phyloP scores from a whole-genome alignment of 2,888 invertebrate genomes.

The Ornithoptera priamus region DNA sequence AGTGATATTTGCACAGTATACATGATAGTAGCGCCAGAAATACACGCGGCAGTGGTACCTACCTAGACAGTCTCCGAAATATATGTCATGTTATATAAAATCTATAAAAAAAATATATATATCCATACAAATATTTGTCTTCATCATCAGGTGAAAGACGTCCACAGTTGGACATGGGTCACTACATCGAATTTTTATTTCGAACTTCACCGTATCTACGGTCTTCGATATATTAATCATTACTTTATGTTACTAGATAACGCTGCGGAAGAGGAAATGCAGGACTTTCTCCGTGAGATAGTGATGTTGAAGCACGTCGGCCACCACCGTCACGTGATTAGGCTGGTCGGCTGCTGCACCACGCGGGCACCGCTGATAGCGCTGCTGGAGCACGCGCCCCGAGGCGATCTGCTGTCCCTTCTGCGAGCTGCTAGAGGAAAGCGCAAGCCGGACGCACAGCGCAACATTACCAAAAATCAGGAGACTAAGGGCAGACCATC shows the following conservation, averaged over 20 bases:
- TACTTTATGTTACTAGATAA: constrained; percentile 56
- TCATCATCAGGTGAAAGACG: no score
- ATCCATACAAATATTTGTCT: no score
- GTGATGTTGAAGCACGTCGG: constrained; percentile 88
- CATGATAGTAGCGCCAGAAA: no score
- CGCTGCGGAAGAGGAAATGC: constrained; percentile 79
- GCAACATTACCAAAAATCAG: constrained; percentile 69
- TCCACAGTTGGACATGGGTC: no score
- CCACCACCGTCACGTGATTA: constrained; percentile 87
- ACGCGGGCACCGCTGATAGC: constrained; percentile 84
- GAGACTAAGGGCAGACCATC: constrained; percentile 64
- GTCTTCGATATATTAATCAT: no score
- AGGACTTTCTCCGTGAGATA: constrained; percentile 89
- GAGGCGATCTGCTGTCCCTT: constrained; percentile 86
- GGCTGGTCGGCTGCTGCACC: constrained; percentile 87
- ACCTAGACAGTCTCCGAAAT: no score
- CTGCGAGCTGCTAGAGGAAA: constrained; percentile 74
- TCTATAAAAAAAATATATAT: no score
- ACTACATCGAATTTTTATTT: no score
- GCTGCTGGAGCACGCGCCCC: constrained; percentile 88
- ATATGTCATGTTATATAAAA: no score
- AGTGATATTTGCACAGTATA: no score
- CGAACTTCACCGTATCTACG: no score
- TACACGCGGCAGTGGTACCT: no score
- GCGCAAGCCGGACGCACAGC: constrained; percentile 45